These are phyloP conservation scores for Callinectes sapidus DNA, from an alignment of 2,888 invertebrate species.

Conservation along the genomic window DNA sequence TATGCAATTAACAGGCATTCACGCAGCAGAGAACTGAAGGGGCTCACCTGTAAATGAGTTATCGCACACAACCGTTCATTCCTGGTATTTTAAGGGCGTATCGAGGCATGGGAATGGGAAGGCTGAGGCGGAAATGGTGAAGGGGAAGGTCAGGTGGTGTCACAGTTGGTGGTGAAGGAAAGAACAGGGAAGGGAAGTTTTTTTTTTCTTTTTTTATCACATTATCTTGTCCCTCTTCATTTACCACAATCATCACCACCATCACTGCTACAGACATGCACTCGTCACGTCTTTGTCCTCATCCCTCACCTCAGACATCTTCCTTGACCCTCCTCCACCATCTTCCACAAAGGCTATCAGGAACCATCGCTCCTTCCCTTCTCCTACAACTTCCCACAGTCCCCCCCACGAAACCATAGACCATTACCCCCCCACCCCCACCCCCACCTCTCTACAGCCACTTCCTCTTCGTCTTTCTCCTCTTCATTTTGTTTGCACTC, in stretches of 20 bases:
- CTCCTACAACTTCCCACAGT: neutral
- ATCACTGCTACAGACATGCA: neutral
- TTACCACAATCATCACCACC: neutral
- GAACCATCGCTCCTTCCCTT: slow-evolving; percentile 1
- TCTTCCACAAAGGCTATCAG: slow-evolving; percentile 1
- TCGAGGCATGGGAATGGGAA: neutral
- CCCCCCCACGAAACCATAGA: neutral
- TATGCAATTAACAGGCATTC: slow-evolving; percentile 55
- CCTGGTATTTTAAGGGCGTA: neutral
- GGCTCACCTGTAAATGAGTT: slow-evolving; percentile 2
- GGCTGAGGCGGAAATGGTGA: neutral
- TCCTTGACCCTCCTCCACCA: neutral
- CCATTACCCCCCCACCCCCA: neutral
- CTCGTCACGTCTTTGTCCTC: neutral
- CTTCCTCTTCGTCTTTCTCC: neutral
- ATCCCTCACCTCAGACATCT: neutral
- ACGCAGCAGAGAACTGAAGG: slow-evolving; percentile 42
- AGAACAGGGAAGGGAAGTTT: neutral
- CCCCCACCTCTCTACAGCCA: neutral
- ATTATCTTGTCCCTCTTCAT: neutral
- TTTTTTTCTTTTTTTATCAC: neutral
- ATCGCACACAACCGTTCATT: slow-evolving; percentile 22
- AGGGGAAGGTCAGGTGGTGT: neutral
- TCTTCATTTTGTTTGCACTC: neutral
- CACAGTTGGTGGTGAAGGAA: neutral